Percentiles rank a stretch among this genome's conserved stretches.
These are phyloP conservation scores for Cheirogaleus major DNA, from an alignment of 2,797 vertebrate species.

Conservation along the genomic window DNA sequence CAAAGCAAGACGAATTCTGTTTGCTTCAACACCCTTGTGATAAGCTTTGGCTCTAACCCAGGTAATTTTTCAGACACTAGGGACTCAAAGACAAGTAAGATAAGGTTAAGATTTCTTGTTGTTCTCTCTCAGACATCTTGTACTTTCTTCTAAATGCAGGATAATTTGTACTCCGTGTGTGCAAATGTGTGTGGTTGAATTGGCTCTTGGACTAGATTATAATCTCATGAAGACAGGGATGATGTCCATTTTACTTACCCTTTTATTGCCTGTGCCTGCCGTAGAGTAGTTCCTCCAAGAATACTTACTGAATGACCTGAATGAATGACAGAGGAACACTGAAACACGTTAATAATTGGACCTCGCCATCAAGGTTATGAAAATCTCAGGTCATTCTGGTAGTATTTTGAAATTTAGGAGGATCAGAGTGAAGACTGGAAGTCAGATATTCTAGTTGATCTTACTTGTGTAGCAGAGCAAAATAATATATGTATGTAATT, in stretches of 20 bases:
- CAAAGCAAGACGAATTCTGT: not conserved
- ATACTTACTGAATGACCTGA: constrained; percentile 7
- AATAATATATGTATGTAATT: not conserved
- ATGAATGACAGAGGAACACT: not conserved
- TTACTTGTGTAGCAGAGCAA: not conserved
- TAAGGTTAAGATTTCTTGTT: not conserved
- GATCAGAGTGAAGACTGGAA: not conserved
- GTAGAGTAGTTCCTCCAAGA: not conserved
- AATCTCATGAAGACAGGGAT: not conserved
- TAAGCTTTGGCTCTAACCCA: not conserved
- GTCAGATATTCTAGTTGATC: not conserved
- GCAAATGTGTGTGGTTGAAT: not conserved
- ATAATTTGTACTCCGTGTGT: not conserved
- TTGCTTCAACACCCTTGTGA: not conserved
- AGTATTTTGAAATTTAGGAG: not conserved
- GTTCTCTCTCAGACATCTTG: not conserved
- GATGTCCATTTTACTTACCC: not conserved
- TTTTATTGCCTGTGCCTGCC: not conserved
- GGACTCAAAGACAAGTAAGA: not conserved
- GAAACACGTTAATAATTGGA: not conserved
- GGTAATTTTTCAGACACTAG: not conserved
- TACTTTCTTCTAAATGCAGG: not conserved
- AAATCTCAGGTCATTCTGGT: not conserved
- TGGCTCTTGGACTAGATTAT: not conserved
- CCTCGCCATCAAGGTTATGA: not conserved